These are phyloP conservation scores for Drosophila setosimentum DNA, from an alignment of 2,888 invertebrate genomes.

Conservation along the genomic window DNA sequence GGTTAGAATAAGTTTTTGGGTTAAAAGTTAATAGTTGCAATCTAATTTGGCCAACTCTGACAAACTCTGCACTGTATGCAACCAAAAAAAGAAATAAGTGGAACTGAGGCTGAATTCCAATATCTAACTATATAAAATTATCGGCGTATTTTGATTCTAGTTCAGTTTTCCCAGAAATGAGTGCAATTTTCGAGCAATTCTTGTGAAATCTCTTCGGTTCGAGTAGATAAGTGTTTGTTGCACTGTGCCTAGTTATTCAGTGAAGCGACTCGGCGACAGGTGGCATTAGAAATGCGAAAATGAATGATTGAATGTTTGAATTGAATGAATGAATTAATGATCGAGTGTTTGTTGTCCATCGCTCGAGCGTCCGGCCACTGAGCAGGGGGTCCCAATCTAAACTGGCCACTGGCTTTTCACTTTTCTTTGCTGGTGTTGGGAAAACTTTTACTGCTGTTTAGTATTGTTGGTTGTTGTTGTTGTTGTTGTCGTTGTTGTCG, in stretches of 20 bases:
- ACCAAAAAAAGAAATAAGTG: too few relatives aligned
- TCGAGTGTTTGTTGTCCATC: constrained; percentile 43
- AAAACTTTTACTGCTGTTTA: constrained; percentile 67
- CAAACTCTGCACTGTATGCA: not conserved
- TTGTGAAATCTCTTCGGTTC: not conserved
- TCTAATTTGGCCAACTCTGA: not conserved
- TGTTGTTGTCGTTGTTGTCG: constrained; percentile 21
- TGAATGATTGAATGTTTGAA: constrained; percentile 57
- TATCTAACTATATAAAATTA: not conserved
- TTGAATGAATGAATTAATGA: constrained; percentile 43
- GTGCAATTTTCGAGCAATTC: constrained; percentile 3
- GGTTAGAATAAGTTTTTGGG: not conserved
- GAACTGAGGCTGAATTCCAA: not conserved
- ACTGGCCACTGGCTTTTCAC: constrained; percentile 64
- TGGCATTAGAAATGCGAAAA: constrained; percentile 49
- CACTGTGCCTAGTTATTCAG: constrained; percentile 42
- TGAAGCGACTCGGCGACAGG: constrained; percentile 41
- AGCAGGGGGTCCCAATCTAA: constrained; percentile 46
- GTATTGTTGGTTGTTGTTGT: constrained; percentile 1
- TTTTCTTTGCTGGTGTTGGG: constrained; percentile 70
- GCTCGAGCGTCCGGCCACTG: constrained; percentile 34
- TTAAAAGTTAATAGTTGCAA: not conserved
- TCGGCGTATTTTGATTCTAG: not conserved
- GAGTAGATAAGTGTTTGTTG: not conserved
- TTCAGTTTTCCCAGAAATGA: not conserved